Percentiles rank a stretch among this genome's conserved stretches.
These are phyloP conservation scores for Argentina silus DNA, from an alignment of 2,797 vertebrate species.

Conservation along the genomic window DNA sequence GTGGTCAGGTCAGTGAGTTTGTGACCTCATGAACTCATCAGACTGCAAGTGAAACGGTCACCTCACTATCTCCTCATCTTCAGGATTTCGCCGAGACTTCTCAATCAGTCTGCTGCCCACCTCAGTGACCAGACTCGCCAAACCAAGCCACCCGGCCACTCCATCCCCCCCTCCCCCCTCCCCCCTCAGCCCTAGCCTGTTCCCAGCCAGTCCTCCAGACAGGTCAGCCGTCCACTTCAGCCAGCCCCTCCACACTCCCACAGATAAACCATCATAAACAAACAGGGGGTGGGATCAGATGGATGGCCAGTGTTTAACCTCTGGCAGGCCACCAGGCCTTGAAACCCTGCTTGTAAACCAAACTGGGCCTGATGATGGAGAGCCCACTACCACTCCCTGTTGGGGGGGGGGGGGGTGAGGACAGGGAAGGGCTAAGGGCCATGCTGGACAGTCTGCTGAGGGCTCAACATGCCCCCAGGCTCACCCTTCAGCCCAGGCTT, in stretches of 20 bases:
- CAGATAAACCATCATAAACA: constrained; percentile 59
- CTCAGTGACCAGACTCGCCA: constrained; percentile 17
- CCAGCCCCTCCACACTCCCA: constrained; percentile 1
- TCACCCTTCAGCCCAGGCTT: constrained; percentile 64
- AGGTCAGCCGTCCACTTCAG: constrained; percentile 41
- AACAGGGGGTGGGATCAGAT: constrained; percentile 50
- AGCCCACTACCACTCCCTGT: constrained; percentile 29
- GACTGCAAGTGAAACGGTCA: constrained; percentile 57
- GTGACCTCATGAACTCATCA: constrained; percentile 45
- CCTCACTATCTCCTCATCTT: constrained; percentile 51
- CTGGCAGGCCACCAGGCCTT: constrained; percentile 46
- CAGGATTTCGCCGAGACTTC: constrained; percentile 47
- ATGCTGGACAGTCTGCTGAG: constrained; percentile 35
- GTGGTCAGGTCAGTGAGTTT: constrained; percentile 24
- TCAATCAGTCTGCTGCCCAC: constrained; percentile 54
- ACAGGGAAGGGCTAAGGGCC: neutral
- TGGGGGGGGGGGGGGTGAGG: constrained; percentile 1
- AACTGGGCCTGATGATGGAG: constrained; percentile 59
- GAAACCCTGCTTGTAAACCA: constrained; percentile 44
- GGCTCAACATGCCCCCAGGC: constrained; percentile 62
- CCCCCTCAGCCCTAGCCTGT: constrained; percentile 12
- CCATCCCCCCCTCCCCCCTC: constrained; percentile 26
- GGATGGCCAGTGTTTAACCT: constrained; percentile 41
- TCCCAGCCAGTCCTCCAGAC: constrained; percentile 39
- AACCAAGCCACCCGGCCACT: neutral